Evolutionary conservation across 2,797 vertebrate genomes (phyloP), one percentile per base, ranked within the genome.

Genomic region (Lepus oiostolus): DNA sequence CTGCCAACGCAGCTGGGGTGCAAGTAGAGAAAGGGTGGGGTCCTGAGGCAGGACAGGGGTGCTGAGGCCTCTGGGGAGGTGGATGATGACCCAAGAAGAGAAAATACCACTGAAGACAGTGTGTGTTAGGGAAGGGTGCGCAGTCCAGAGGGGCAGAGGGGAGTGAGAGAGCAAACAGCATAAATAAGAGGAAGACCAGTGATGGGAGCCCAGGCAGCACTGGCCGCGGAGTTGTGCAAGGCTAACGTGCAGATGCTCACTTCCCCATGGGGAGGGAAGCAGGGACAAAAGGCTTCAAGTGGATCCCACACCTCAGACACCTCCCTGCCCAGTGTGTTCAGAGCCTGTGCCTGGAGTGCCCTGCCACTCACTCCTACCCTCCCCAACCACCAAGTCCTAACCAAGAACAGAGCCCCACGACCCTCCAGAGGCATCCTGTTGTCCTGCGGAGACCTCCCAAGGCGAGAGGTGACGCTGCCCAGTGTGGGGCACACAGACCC

Each of bases 21-120:
- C 13, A 19, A 63, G n/a, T 5, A 28, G 10, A 21, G 98, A 98
- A 98, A 97, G 42, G 79, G 50, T 16, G 11, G 0, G 95, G 80
- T 72, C 30, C 17, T 30, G 4, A 19, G 47, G 70, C 63, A 54
- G 93, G 86, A 60, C 84, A 92, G 94, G 21, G 0, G 0, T 47
- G 85, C 93, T 68, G 68, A 65, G 81, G 86, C 47, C 90, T 50
- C 2, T 42, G 95, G 76, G 54, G 94, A 76, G 72, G 22, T 26
- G 7, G 52, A n/a, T 14, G 11, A 24, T 42, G n/a, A 22, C 16
- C 21, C 24, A 58, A 2, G 2, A 22, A 92, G 68, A 95, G 47
- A 63, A 17, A 92, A 3, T 47, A 32, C 28, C 35, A 24, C 12
- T 11, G 26, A 74, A 21, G 58, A 58, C 47, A 71, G 12, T 32